Conservation (phyloP, 2,888 invertebrate species). For the Norana najaformis region DNA sequence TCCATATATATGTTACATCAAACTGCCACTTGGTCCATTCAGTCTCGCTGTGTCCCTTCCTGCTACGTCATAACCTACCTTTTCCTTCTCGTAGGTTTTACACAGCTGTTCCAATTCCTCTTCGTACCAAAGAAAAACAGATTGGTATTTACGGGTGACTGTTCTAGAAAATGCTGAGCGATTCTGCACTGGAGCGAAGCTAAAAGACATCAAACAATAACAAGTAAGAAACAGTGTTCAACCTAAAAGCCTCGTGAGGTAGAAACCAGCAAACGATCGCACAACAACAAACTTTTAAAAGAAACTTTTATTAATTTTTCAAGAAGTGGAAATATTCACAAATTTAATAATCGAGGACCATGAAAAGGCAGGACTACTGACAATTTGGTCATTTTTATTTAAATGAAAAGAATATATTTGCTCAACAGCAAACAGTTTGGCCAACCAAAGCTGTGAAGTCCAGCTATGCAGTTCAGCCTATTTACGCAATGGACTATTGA, state of each 20-base stretch:
- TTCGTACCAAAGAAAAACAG: conserved; percentile 61
- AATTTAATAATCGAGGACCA: not conserved
- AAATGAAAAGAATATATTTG: too few relatives aligned
- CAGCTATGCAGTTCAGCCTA: too few relatives aligned
- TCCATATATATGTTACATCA: too few relatives aligned
- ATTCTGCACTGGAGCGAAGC: conserved; percentile 55
- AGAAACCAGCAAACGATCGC: not conserved
- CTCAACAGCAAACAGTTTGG: too few relatives aligned
- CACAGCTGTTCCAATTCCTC: conserved; percentile 58
- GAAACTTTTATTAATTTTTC: not conserved
- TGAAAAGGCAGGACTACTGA: not conserved
- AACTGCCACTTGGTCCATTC: too few relatives aligned
- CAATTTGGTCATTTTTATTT: too few relatives aligned
- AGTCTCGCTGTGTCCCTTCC: too few relatives aligned
- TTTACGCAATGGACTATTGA: too few relatives aligned
- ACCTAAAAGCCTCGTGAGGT: too few relatives aligned
- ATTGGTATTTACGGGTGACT: conserved; percentile 60
- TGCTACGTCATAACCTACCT: conserved; percentile 47
- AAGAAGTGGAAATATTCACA: not conserved
- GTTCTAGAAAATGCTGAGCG: conserved; percentile 54
- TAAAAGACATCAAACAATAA: conserved; percentile 40
- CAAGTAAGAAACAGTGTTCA: not conserved
- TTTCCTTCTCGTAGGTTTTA: conserved; percentile 58
- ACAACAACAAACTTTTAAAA: not conserved
- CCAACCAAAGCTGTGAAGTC: too few relatives aligned